Evolutionary conservation across 2,797 vertebrate genomes (phyloP), one percentile per base, ranked within the genome.

Genomic region (Falco novaeseelandiae): DNA sequence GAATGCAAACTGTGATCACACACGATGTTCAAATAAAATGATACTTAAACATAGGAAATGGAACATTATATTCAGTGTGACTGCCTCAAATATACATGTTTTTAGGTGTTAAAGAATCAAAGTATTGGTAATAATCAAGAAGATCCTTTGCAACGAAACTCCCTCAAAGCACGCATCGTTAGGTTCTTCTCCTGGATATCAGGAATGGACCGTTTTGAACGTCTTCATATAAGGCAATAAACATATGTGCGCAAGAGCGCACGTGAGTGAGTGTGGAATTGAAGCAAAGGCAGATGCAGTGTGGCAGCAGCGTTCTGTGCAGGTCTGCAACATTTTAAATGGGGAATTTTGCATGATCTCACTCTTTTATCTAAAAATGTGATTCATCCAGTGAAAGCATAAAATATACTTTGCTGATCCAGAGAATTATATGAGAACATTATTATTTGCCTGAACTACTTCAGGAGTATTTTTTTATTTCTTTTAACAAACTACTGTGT

Each of bases 201-300:
- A 54, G 98, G 98, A 89, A 91, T 97, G 63, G 97, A 97, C 90
- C 96, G n/a, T 88, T 95, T 99, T 66, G 97, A 98, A 87, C 98
- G 95, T 83, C 98, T 98, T 83, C 97, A 93, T 71, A 98, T 97
- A 98, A 99, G 99, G 99, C 99, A 99, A 98, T 98, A 94, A 98
- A 96, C 87, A 51, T 90, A 96, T 97, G 97, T 96, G 98, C 52
- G 92, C 96, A 26, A 19, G 11, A 77, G 98, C 90, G 82, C 98
- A 97, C 97, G 58, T 93, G 95, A 97, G 94, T 96, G 97, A 67
- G 44, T 57, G 94, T 69, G 71, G 61, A 52, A 72, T 61, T 32
- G 23, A 38, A 76, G 15, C 67, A 52, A 30, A 38, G 59, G 70
- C 92, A 54, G 72, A 79, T 71, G 22, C 38, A 32, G 63, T 15